These are phyloP conservation scores for Catotricha subobsoleta DNA, from an alignment of 2,888 invertebrate species.

Conservation along the genomic window DNA sequence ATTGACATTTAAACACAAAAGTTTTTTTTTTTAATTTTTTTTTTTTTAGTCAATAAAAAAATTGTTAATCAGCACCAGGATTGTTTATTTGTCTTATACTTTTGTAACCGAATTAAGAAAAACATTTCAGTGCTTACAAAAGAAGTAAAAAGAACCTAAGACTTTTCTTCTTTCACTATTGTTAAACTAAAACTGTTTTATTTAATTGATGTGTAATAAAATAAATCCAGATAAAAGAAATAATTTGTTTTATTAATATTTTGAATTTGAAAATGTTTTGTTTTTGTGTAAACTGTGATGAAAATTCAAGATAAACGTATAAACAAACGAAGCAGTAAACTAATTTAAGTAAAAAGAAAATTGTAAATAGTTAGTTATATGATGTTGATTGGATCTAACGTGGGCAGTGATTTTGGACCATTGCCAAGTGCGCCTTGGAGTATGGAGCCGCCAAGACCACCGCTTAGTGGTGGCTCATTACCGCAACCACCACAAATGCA, in stretches of 20 bases:
- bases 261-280: no score
- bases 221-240: background rate
- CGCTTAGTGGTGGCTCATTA: slow-evolving; percentile 16
- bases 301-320: no score
- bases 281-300: no score
- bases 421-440: slow-evolving; percentile 19
- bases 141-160: background rate
- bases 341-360: no score
- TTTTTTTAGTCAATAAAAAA: no score
- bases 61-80: no score
- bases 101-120: no score
- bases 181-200: background rate
- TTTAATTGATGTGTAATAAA: background rate
- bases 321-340: background rate
- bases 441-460: slow-evolving; percentile 19
- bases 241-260: no score
- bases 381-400: slow-evolving; percentile 21
- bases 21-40: background rate
- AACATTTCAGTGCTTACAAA: no score
- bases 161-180: background rate
- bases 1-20: background rate
- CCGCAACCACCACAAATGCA: slow-evolving; percentile 29
- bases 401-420: slow-evolving; percentile 19
- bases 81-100: no score
- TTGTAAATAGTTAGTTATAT: no score